Evolutionary conservation across 2,888 invertebrate genomes (phyloP).

Genomic region (Drosophila ezoana): DNA sequence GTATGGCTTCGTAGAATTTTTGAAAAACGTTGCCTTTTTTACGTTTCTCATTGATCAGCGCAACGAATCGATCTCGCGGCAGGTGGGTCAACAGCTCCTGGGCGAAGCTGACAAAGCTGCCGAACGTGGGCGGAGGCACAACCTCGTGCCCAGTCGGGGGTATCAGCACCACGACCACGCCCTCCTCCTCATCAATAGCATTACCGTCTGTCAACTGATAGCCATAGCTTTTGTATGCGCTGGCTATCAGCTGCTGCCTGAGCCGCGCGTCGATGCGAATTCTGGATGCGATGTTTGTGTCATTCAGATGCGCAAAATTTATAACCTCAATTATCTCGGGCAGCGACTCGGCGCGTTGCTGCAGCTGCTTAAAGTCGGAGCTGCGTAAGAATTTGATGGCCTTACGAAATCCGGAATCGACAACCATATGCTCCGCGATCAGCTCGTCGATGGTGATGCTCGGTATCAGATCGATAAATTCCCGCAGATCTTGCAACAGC

Average conservation of each 20-base stretch:
- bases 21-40: constrained; percentile 63
- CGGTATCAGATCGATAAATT: constrained; percentile 74
- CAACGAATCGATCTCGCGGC: constrained; percentile 68
- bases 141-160: background rate
- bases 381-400: constrained; percentile 71
- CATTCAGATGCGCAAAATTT: constrained; percentile 75
- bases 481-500: constrained; percentile 70
- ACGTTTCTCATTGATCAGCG: constrained; percentile 76
- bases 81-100: constrained; percentile 72
- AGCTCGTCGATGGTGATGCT: constrained; percentile 62
- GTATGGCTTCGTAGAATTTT: constrained; percentile 74
- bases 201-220: background rate
- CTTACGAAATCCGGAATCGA: constrained; percentile 74
- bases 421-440: constrained; percentile 71
- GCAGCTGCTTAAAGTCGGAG: constrained; percentile 64
- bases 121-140: too few species aligned
- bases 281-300: constrained; percentile 25
- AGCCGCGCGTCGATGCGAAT: background rate
- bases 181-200: constrained; percentile 16
- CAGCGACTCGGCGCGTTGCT: constrained; percentile 60
- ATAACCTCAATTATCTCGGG: constrained; percentile 77
- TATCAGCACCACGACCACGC: constrained; percentile 46
- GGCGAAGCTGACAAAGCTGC: constrained; percentile 66
- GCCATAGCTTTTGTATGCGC: constrained; percentile 12
- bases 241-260: constrained; percentile 3